Base-by-base conservation (phyloP, 2,888 invertebrate genomes). In the Philaethria dido region DNA sequence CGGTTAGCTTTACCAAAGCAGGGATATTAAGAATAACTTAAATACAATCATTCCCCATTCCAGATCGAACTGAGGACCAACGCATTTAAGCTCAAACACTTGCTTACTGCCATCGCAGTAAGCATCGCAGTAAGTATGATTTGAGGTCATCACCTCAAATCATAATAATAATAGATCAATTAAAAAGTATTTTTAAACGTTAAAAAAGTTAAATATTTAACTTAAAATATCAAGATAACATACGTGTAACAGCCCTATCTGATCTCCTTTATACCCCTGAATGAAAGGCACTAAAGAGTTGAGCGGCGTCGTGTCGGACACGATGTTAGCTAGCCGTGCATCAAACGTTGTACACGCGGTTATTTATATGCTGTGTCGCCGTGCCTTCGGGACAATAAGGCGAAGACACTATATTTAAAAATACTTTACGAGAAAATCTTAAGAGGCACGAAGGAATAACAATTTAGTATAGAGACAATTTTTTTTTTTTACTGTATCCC, bases 221-320 rank as follows among this genome's bases (percentile, higher is more conserved):
- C 13, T 5, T 6, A 14, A 14, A 39, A 6, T 33, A 29, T 3
- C 33, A 55, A 55, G 6, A 14, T 14, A 8, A 14, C 1, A 57
- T 0, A 22, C 1, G 1, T 42, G 20, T 14, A 66, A 39, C 77
- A 78, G 33, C 78, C 77, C 77, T 78, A 68, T 14, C 39, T n/a
- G 65, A 68, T 59, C 69, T 66, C 55, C 73, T 75, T 74, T 73
- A 74, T 73, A 48, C 67, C 74, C 72, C 75, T 84, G 85, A 86
- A 86, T 86, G 84, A 80, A 81, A 79, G 77, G 78, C 81, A 80
- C 81, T 85, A 83, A 84, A 85, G 82, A 81, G 80, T 77, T 82
- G 81, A 83, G 78, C 77, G 70, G 77, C 76, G 75, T 78, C 77
- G 79, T 84, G 84, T 86, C 73, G 70, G 74, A 88, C 86, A 86